Evolutionary conservation across 2,797 vertebrate genomes (phyloP), one percentile per base, ranked within the genome.

Genomic region (Aselliscus stoliczkanus): DNA sequence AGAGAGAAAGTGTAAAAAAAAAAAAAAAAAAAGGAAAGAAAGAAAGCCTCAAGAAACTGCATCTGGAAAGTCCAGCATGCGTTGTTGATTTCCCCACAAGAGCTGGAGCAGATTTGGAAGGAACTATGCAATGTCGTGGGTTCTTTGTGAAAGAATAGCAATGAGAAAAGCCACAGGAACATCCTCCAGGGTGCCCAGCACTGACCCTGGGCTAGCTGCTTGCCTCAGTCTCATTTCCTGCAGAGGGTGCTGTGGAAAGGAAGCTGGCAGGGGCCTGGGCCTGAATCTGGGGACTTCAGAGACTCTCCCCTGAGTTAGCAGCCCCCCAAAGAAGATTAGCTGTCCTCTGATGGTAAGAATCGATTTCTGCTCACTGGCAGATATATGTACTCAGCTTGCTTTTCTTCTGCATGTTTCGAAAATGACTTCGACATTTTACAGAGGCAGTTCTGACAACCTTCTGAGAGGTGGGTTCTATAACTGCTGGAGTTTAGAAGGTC

Each of bases 71-170:
- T 77, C 94, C 97, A 93, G 87, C 96, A 64, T 44, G 92, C 85
- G 50, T 52, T 83, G 79, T 95, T 93, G 95, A 97, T 96, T 96
- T 97, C 94, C 95, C 52, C 95, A 93, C 64, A 58, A 93, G 86
- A 88, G 37, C 76, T 29, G 79, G 94, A 96, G 86, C 88, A 50
- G 88, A 89, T 90, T 97, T 95, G 95, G 92, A 86, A 96, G 97
- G 95, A 96, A 93, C 95, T 97, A 76, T 96, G 97, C 94, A 97
- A 97, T 93, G 93, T 77, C 81, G 95, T 31, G 93, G 83, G 85
- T 94, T 96, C 95, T 97, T 97, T 97, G 96, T 97, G 97, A 97
- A 97, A 97, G 95, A 93, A 72, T 17, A 27, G 90, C 6, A 5
- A 11, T 31, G 87, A 77, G 88, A 80, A 93, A 97, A 97, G 90